Base-by-base conservation (phyloP, 2,888 invertebrate genomes). In the Cephalotes varians region DNA sequence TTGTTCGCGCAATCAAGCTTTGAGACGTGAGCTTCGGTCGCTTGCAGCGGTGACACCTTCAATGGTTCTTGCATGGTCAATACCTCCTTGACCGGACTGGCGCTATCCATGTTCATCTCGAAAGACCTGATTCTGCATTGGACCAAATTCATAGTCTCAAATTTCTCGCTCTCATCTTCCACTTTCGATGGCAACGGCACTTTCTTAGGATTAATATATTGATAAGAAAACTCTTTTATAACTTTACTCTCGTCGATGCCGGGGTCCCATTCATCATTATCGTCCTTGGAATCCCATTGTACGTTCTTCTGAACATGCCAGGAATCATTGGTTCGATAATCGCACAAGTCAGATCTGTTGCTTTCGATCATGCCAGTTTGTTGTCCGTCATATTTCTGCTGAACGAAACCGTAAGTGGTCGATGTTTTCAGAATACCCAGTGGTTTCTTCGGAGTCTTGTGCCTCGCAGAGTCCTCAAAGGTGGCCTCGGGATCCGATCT, bases 1-100 rank as follows among this genome's bases (percentile, higher is more conserved):
- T 89, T 92, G 54, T 90, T 89, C 2, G 91, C 88, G 21, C 92
- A 93, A 0, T 88, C 87, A 6, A 94, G 85, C 21, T 91, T 90
- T 0, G 95, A 94, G 1, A 95, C 94, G 51, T 95, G 94, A 49
- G 95, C 95, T 83, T 95, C 95, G 12, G 92, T 94, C 0, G 94
- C 90, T 49, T 94, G 94, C 15, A 93, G 87, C 0, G 94, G 93
- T 0, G 94, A 94, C 28, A 94, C 87, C 69, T 95, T 94, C 28
- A 95, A 76, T 0, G 95, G 95, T 47, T 95, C 95, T 85, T 95
- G 94, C 94, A 95, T 94, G 12, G 93, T 90, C 1, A 93, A 74
- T 12, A 89, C 86, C 47, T 93, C 93, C 21, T 91, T 93, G 3
- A 89, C 86, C 0, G 91, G 90, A 72, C 90, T 91, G 0, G 83